Percentiles rank a stretch among this genome's conserved stretches.
Evolutionary conservation across 2,888 invertebrate species (phyloP).

Genomic region (Torymus auratus): DNA sequence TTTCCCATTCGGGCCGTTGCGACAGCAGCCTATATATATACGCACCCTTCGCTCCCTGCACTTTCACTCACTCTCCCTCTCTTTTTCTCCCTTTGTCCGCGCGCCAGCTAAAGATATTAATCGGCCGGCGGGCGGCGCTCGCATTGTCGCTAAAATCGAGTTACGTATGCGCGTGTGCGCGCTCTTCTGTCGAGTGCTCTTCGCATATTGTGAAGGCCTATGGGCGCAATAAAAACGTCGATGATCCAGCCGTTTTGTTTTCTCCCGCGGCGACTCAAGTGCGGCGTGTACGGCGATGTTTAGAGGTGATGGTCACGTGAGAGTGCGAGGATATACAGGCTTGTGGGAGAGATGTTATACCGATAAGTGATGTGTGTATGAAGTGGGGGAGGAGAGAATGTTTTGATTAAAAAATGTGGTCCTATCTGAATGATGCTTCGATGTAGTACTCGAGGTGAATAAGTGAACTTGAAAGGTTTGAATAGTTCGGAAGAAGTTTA

Average conservation of each 20-base stretch:
- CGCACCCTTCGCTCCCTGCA: not conserved
- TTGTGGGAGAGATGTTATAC: no score
- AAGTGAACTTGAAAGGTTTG: no score
- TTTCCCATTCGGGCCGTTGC: no score
- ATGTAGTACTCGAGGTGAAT: no score
- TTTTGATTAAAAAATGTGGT: no score
- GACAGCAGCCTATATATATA: not conserved
- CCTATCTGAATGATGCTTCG: no score
- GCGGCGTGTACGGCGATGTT: no score
- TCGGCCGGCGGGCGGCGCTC: not conserved
- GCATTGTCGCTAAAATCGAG: constrained; percentile 41
- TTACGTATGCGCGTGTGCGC: constrained; percentile 6
- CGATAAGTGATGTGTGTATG: no score
- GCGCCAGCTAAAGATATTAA: constrained; percentile 16
- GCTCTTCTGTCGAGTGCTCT: not conserved
- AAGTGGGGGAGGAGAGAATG: not conserved
- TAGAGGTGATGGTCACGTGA: no score
- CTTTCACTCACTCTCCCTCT: not conserved
- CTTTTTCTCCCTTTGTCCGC: not conserved
- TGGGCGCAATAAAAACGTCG: not conserved
- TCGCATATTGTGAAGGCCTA: not conserved
- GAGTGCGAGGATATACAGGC: no score
- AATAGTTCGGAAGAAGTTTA: no score
- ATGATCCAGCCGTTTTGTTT: not conserved
- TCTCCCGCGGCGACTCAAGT: no score